A percentile compares a stretch with the other conserved stretches of the same genome.
Evolutionary conservation across 2,113 vertebrate species (phyloP).

Genomic region (Sciurus niger): DNA sequence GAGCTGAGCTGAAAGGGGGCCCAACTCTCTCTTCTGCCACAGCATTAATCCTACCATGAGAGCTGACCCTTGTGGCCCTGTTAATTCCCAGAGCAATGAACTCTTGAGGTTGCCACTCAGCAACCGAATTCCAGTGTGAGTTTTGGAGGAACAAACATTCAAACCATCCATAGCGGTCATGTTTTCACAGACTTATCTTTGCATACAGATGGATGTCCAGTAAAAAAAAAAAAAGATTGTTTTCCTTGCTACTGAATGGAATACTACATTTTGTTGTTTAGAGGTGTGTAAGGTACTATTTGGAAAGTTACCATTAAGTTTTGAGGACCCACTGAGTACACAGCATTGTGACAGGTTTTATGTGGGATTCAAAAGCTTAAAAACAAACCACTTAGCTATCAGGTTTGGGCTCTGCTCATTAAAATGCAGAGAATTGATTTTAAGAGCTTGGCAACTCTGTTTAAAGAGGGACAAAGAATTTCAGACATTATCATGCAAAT

Average conservation of each 20-base stretch:
- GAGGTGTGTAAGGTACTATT: not conserved
- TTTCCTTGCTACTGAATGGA: not conserved
- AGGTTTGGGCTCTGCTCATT: not conserved
- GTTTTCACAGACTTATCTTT: not conserved
- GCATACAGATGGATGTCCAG: no score
- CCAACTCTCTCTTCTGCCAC: not conserved
- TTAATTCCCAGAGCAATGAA: not conserved
- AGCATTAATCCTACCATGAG: not conserved
- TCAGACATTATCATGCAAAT: not conserved
- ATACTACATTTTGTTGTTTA: not conserved
- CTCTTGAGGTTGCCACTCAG: not conserved
- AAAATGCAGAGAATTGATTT: not conserved
- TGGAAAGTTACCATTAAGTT: not conserved
- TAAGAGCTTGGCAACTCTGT: not conserved
- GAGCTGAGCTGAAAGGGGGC: not conserved
- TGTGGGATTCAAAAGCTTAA: not conserved
- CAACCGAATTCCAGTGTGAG: not conserved
- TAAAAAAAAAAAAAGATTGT: not conserved
- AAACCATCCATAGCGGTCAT: not conserved
- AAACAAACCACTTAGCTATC: not conserved
- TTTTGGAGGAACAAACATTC: not conserved
- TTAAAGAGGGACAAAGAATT: not conserved
- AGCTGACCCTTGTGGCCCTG: fast-evolving
- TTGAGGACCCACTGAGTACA: not conserved
- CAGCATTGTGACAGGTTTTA: not conserved